Evolutionary conservation across 2,113 vertebrate genomes (phyloP), one percentile per base, ranked within the genome.

Genomic region (Rhombomys opimus): DNA sequence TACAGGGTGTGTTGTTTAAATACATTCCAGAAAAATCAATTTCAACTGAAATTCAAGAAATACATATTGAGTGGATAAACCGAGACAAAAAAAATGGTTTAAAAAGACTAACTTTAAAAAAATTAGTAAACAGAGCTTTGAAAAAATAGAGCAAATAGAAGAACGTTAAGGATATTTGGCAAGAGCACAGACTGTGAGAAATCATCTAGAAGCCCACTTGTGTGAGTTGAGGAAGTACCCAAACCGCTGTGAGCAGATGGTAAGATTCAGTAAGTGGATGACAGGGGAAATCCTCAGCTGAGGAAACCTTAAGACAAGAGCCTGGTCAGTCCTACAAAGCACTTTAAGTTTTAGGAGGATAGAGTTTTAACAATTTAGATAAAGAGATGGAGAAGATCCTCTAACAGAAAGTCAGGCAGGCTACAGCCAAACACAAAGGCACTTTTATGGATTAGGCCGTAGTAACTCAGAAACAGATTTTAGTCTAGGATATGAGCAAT

Each of bases 1-100:
- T 85, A 90, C 35, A 72, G 72, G 82, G 14, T 52, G 63, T 23
- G 57, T 38, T 23, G 22, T 57, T 90, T 92, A 90, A 82, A 52
- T 86, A 32, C 35, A 77, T 92, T 96, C 95, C 78, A 92, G 63
- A 61, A 46, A 94, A 76, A 12, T 65, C 32, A 73, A 67, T 85
- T 30, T 78, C 90, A 87, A 41, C 9, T 65, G 59, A 97, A 75
- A 96, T 59, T 80, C 50, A 85, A 54, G 52, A 68, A 81, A 35
- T 25, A 91, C 32, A 41, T 85, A 35, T 2, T 93, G 59, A 86
- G 67, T 73, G 30, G 85, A 30, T 95, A 95, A 90, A 1, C 15
- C 13, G 23, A 73, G 41, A 93, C 52, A 50, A 50, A 85, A 72
- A 35, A 95, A 52, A 46, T 27, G 78, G 20, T 41, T 81, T 76